Conservation (phyloP, 2,113 vertebrate genomes). For the Nyctereutes procyonoides region DNA sequence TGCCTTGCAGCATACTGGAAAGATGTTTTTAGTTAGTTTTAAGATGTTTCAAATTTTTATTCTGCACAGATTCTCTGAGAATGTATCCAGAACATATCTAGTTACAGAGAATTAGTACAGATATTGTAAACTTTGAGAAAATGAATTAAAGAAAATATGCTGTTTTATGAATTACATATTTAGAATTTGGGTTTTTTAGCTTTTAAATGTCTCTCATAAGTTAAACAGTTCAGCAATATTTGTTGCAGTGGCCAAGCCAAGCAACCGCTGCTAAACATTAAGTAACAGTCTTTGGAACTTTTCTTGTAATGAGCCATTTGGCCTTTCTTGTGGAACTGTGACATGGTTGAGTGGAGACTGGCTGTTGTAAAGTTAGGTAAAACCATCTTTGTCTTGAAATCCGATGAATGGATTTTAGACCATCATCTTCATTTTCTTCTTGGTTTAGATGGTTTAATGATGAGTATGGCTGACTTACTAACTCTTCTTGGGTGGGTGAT, state of each 20-base stretch:
- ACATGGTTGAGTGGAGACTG: slow-evolving; percentile 80
- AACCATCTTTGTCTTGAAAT: slow-evolving; percentile 79
- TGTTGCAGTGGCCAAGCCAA: slow-evolving; percentile 80
- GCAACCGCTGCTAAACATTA: slow-evolving; percentile 82
- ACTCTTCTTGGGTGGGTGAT: background rate
- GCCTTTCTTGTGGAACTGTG: slow-evolving; percentile 69
- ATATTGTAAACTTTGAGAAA: slow-evolving; percentile 90
- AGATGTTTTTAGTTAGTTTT: slow-evolving; percentile 91
- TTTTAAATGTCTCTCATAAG: slow-evolving; percentile 85
- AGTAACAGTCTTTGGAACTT: slow-evolving; percentile 75
- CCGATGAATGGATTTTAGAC: slow-evolving; percentile 71
- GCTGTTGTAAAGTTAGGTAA: slow-evolving; percentile 78
- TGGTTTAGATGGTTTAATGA: background rate
- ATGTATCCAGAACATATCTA: slow-evolving; percentile 88
- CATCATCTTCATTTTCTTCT: slow-evolving; percentile 21
- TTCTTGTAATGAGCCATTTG: slow-evolving; percentile 73
- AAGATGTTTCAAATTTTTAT: slow-evolving; percentile 90
- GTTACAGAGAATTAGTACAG: slow-evolving; percentile 90
- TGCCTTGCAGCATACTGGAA: slow-evolving; percentile 89
- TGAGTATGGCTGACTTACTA: background rate
- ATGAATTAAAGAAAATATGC: slow-evolving; percentile 90
- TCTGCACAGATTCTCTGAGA: slow-evolving; percentile 88
- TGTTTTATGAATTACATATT: slow-evolving; percentile 87
- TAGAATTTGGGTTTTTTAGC: slow-evolving; percentile 83
- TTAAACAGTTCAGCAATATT: slow-evolving; percentile 86